Evolutionary conservation across 2,113 vertebrate genomes (phyloP).

Genomic region (Neodontobutis hainanensis): DNA sequence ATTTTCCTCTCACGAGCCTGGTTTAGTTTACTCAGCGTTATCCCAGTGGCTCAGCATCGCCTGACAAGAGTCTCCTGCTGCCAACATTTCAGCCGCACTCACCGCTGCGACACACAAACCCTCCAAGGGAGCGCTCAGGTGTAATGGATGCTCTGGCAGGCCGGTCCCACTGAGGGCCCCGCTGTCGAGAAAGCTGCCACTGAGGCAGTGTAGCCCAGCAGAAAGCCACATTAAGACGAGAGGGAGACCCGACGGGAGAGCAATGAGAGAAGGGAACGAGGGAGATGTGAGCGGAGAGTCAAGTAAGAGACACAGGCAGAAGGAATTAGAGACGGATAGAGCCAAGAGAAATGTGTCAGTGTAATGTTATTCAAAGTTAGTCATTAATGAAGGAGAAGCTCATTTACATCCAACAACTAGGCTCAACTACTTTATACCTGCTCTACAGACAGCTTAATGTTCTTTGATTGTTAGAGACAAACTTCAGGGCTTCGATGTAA

Average conservation of each 20-base stretch:
- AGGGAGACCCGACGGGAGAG: background rate
- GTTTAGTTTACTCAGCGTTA: background rate
- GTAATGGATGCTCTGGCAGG: constrained; percentile 44
- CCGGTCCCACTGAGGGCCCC: constrained; percentile 13
- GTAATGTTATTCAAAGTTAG: too few relatives aligned
- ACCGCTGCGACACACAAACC: background rate
- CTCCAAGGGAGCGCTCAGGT: constrained; percentile 3
- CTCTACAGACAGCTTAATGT: too few relatives aligned
- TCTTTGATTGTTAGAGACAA: too few relatives aligned
- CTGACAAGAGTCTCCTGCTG: constrained; percentile 14
- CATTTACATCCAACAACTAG: too few relatives aligned
- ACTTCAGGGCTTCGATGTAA: too few relatives aligned
- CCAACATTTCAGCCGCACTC: constrained; percentile 17
- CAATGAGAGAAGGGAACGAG: background rate
- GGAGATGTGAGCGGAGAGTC: background rate
- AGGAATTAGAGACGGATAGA: background rate
- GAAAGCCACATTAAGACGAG: constrained; percentile 30
- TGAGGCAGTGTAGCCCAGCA: constrained; percentile 17
- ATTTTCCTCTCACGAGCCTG: constrained; percentile 3
- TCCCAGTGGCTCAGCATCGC: background rate
- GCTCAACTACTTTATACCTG: too few relatives aligned
- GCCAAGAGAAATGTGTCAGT: too few relatives aligned
- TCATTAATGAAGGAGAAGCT: too few relatives aligned
- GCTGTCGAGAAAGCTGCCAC: constrained; percentile 8
- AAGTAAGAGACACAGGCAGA: background rate